Evolutionary conservation across 1,140 invertebrate species (phyloP).

Genomic region (Reticulitermes speratus): DNA sequence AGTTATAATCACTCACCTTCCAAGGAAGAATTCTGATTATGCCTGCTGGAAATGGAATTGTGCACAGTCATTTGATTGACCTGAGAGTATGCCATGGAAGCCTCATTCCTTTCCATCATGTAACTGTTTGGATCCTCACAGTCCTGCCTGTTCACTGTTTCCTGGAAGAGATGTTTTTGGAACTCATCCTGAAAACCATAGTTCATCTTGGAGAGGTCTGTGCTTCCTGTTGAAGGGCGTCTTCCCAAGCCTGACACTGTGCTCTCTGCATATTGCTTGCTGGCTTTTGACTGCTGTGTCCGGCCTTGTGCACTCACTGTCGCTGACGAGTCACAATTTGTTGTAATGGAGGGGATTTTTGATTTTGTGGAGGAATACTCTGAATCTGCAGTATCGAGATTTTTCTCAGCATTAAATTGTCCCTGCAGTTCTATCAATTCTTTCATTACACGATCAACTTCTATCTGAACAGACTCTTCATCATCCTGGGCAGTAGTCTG

Average conservation of each 20-base stretch:
- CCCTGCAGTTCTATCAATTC: conserved; percentile 43
- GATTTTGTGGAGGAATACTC: background rate
- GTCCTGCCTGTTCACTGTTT: background rate
- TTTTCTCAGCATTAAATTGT: background rate
- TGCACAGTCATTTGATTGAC: background rate
- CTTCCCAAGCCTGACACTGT: background rate
- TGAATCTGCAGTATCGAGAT: background rate
- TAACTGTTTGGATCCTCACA: background rate
- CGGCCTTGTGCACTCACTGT: background rate
- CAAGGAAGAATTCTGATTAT: conserved; percentile 8
- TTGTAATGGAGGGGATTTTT: background rate
- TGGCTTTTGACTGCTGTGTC: background rate
- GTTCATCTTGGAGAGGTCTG: background rate
- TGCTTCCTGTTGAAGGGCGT: background rate
- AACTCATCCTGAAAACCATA: conserved; percentile 21
- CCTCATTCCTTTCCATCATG: background rate
- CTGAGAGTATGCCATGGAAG: background rate
- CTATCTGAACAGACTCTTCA: conserved; percentile 42
- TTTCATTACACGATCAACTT: conserved; percentile 37
- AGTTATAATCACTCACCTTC: background rate
- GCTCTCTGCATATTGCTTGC: background rate
- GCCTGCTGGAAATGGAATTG: background rate
- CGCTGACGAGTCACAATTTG: background rate
- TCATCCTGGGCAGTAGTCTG: conserved; percentile 37
- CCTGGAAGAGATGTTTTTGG: conserved; percentile 22